Evolutionary conservation across 2,797 vertebrate genomes (phyloP).

Genomic region (Peromyscus attwateri): DNA sequence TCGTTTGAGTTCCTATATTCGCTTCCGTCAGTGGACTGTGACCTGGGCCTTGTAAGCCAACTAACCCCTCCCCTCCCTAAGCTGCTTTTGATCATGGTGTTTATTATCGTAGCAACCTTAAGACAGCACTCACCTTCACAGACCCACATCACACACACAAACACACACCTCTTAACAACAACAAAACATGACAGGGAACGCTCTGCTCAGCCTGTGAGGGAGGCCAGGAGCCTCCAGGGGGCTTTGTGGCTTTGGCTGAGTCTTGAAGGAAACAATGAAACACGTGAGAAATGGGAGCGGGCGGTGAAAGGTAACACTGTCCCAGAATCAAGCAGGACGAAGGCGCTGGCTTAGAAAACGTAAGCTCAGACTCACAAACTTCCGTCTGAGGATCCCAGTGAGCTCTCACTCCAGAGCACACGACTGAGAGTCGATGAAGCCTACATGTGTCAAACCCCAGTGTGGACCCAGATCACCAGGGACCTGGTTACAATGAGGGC

Average conservation of each 20-base stretch:
- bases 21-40: neutral
- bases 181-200: neutral
- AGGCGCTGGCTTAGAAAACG: neutral
- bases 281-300: rapidly evolving
- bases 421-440: neutral
- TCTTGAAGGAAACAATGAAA: neutral
- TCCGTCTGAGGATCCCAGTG: neutral
- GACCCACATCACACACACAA: no score
- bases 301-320: neutral
- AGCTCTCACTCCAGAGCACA: neutral
- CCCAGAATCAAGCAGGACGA: neutral
- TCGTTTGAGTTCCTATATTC: neutral
- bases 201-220: neutral
- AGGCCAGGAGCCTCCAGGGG: neutral
- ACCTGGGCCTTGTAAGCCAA: neutral
- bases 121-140: neutral
- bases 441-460: neutral
- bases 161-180: neutral
- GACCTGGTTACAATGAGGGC: neutral
- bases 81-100: neutral
- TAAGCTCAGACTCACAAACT: neutral
- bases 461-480: neutral
- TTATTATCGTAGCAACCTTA: neutral
- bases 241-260: neutral
- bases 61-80: neutral